These are phyloP conservation scores for Drosophila hawaiiensis DNA, from an alignment of 2,888 invertebrate species.

Conservation along the genomic window DNA sequence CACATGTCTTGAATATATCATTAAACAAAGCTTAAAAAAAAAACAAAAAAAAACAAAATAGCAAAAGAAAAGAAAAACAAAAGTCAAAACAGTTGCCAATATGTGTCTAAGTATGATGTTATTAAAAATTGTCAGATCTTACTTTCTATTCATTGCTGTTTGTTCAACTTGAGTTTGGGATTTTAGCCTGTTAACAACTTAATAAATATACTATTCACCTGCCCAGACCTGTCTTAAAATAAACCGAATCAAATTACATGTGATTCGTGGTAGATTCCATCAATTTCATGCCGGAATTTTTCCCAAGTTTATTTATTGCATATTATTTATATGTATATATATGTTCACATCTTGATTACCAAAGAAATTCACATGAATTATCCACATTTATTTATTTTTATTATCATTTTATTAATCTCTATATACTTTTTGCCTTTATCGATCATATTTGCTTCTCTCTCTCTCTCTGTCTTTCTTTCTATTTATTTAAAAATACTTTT, in stretches of 20 bases:
- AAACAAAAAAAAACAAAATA: background rate
- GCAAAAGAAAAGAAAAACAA: slow-evolving; percentile 10
- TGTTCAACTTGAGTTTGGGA: slow-evolving; percentile 20
- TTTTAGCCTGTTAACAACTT: slow-evolving; percentile 13
- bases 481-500: background rate
- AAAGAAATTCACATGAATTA: background rate
- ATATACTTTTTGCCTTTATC: background rate
- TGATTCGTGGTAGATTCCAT: slow-evolving; percentile 1
- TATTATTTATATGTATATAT: background rate
- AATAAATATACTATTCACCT: background rate
- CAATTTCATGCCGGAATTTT: background rate
- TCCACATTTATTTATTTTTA: background rate
- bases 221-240: slow-evolving; percentile 1
- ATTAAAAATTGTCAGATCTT: slow-evolving; percentile 25
- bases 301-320: slow-evolving; percentile 15
- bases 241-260: background rate
- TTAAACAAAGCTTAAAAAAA: slow-evolving; percentile 4
- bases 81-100: slow-evolving; percentile 40
- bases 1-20: slow-evolving; percentile 31
- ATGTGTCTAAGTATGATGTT: slow-evolving; percentile 28
- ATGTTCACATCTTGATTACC: background rate
- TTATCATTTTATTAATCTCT: background rate
- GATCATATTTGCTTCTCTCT: background rate
- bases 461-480: background rate
- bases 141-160: slow-evolving; percentile 8